Conservation (phyloP, 92 coral and sea anemone species). For the Bergia puertoricense region DNA sequence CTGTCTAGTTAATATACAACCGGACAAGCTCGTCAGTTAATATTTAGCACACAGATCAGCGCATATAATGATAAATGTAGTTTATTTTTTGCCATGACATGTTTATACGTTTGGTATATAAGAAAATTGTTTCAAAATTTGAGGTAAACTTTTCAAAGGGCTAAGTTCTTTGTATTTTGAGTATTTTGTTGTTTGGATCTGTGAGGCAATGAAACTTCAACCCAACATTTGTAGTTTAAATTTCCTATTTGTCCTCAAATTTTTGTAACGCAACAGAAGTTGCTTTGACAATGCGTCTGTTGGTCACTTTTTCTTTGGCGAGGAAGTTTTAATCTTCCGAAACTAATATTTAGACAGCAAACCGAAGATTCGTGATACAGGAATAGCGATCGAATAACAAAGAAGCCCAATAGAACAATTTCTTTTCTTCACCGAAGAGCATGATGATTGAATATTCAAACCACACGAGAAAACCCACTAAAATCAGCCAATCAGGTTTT, state of each 20-base stretch:
- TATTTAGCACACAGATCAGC: too few relatives aligned
- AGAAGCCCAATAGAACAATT: background rate
- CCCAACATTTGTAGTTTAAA: background rate
- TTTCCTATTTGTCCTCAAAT: background rate
- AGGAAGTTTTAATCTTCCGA: background rate
- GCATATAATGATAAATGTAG: too few relatives aligned
- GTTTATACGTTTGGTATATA: background rate
- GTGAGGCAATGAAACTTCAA: too few relatives aligned
- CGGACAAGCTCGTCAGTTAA: too few relatives aligned
- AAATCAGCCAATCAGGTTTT: slow-evolving; percentile 30
- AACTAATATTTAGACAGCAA: background rate
- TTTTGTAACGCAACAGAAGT: background rate
- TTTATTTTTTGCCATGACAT: background rate
- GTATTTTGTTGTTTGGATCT: too few relatives aligned
- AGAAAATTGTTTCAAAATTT: background rate
- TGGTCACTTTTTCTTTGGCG: background rate
- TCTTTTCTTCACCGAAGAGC: background rate
- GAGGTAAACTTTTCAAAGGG: background rate
- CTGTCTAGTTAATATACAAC: too few relatives aligned
- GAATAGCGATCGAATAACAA: background rate
- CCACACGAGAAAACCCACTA: slow-evolving; percentile 33
- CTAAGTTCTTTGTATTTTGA: too few relatives aligned
- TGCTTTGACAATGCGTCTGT: background rate
- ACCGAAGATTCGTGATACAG: background rate
- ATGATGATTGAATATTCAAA: background rate